Percentiles rank a stretch among this genome's conserved stretches.
Conservation (phyloP, 2,888 invertebrate species). For the Aproaerema taeniolella region DNA sequence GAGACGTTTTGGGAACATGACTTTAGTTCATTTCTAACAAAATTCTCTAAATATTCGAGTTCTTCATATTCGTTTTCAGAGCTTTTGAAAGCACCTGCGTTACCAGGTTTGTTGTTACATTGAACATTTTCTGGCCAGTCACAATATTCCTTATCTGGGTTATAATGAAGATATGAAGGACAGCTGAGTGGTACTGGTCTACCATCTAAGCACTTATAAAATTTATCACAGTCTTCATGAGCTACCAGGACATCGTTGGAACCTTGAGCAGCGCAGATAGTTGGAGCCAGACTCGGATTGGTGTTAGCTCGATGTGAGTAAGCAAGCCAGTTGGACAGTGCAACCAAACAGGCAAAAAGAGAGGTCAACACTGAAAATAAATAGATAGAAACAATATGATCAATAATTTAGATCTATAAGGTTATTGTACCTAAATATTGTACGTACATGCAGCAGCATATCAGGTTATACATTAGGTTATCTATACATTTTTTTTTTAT, state of each 20-base stretch:
- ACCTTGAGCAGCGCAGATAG: constrained; percentile 28
- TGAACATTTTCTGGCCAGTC: constrained; percentile 33
- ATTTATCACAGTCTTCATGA: constrained; percentile 38
- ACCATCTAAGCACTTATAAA: constrained; percentile 31
- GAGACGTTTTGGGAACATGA: constrained; percentile 32
- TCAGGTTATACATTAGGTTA: too few relatives aligned
- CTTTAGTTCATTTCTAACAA: constrained; percentile 26
- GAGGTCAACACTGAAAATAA: too few relatives aligned
- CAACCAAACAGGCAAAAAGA: constrained; percentile 30
- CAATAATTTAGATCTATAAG: too few relatives aligned
- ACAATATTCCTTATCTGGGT: constrained; percentile 26
- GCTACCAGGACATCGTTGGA: constrained; percentile 30
- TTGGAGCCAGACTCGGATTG: constrained; percentile 30
- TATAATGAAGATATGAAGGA: constrained; percentile 24
- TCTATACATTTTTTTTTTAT: too few relatives aligned
- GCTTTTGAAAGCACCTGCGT: too few relatives aligned
- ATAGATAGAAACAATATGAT: too few relatives aligned
- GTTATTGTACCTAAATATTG: too few relatives aligned
- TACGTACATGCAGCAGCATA: too few relatives aligned
- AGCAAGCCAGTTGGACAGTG: constrained; percentile 28
- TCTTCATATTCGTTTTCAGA: too few relatives aligned
- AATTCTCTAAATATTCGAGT: constrained; percentile 18
- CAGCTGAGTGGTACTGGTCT: constrained; percentile 25
- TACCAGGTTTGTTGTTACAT: too few relatives aligned
- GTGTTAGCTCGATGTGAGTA: constrained; percentile 30